Evolutionary conservation across 2,888 invertebrate species (phyloP), one percentile per base, ranked within the genome.

Genomic region (Cheilosia impressa): DNA sequence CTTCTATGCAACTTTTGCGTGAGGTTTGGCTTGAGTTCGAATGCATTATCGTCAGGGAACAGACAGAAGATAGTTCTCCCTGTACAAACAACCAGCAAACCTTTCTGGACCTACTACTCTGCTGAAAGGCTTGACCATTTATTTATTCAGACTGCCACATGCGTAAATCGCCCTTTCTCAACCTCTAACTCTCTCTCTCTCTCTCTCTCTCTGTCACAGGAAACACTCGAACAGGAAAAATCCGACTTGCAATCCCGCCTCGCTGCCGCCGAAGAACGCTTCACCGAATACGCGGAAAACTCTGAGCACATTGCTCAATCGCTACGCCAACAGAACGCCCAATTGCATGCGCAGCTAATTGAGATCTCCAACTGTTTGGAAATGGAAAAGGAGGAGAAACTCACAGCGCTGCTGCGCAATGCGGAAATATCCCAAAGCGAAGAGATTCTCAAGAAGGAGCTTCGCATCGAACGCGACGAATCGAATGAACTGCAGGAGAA

Each of bases 381-480:
- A 87, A 75, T 83, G 88, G 96, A 96, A 88, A 94, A 94, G 60
- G 94, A 95, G 9, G 96, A 96, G 87, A 96, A 96, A 89, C 95
- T 96, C 89, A 95, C 95, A 2, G 95, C 95, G 0, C 91, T 96
- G 63, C 90, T 97, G 71, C 93, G 96, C 60, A 97, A 96, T 91
- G 97, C 97, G 2, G 96, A 96, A 92, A 95, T 97, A 89, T 96
- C 96, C 0, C 97, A 97, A 90, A 95, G 95, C 87, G 94, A 96
- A 89, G 96, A 97, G 91, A 93, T 96, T 89, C 94, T 95, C 1
- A 95, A 95, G 89, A 95, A 96, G 89, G 95, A 96, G 88, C 94
- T 95, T 90, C 93, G 96, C 22, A 94, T 95, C 87, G 95, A 96
- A 88, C 95, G 96, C 95, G 78, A 95, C 95, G 91, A 93, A 90